Evolutionary conservation across 1,140 invertebrate genomes (phyloP).

Genomic region (Tetramorium parvispinum): DNA sequence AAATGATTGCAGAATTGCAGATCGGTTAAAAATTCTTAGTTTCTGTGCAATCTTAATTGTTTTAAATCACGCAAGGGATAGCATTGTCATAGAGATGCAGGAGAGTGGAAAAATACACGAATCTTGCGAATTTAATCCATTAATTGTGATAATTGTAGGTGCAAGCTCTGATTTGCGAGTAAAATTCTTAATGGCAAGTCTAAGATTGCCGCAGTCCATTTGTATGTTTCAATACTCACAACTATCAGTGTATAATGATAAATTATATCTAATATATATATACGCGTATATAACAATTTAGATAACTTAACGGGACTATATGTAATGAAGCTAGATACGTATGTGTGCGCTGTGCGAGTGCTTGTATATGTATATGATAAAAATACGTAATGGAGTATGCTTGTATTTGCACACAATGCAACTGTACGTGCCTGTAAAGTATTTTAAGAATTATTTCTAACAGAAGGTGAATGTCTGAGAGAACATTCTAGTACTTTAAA

Average conservation of each 20-base stretch:
- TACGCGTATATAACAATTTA: constrained; percentile 47
- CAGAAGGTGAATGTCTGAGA: constrained; percentile 31
- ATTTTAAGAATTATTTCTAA: constrained; percentile 60
- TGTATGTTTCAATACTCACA: constrained; percentile 73
- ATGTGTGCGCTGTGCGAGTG: constrained; percentile 1
- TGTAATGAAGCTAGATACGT: constrained; percentile 9
- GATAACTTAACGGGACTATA: constrained; percentile 33
- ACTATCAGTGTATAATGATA: constrained; percentile 49
- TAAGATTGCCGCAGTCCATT: constrained; percentile 70
- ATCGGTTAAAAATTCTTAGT: constrained; percentile 32
- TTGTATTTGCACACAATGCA: constrained; percentile 8
- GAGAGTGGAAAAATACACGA: constrained; percentile 44
- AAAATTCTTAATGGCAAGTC: constrained; percentile 63
- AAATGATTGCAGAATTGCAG: constrained; percentile 35
- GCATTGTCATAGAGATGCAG: constrained; percentile 10
- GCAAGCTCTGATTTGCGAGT: constrained; percentile 63
- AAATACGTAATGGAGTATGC: constrained; percentile 20
- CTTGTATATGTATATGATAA: constrained; percentile 49
- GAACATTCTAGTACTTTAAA: constrained; percentile 27
- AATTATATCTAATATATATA: constrained; percentile 51
- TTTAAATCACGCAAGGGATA: constrained; percentile 50
- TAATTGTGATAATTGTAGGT: constrained; percentile 72
- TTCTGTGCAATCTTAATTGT: constrained; percentile 41
- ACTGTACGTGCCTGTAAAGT: constrained; percentile 51
- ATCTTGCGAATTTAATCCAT: constrained; percentile 52